Evolutionary conservation across 2,797 vertebrate genomes (phyloP).

Genomic region (Gouania willdenowi): DNA sequence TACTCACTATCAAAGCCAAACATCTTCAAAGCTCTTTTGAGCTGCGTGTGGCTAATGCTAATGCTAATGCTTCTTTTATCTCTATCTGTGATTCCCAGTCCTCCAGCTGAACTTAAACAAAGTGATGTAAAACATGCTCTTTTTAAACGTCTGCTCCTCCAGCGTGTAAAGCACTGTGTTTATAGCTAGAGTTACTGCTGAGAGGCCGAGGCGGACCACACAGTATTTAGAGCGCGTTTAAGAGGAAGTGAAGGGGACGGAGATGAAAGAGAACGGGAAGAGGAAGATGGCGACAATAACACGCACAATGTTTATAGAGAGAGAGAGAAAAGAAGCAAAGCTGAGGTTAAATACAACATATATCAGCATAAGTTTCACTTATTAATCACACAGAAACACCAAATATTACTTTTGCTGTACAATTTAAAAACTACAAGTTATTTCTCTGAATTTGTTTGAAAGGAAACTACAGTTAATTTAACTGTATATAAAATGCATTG

Average conservation of each 20-base stretch:
- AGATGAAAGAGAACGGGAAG: slow-evolving; percentile 36
- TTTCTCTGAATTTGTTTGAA: too few relatives aligned
- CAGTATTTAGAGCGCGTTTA: slow-evolving; percentile 80
- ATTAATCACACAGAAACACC: too few relatives aligned
- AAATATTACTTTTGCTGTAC: too few relatives aligned
- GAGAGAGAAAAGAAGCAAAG: slow-evolving; percentile 22
- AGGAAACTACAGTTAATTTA: too few relatives aligned
- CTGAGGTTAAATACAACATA: too few relatives aligned
- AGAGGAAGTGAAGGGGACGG: slow-evolving; percentile 30
- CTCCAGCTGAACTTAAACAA: slow-evolving; percentile 11
- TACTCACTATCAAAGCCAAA: too few relatives aligned
- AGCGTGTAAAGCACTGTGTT: slow-evolving; percentile 94
- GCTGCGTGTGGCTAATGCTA: too few relatives aligned
- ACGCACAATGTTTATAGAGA: slow-evolving; percentile 3
- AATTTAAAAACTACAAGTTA: too few relatives aligned
- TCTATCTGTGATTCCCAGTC: slow-evolving; percentile 42
- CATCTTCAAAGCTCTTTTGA: too few relatives aligned
- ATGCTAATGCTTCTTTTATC: too few relatives aligned
- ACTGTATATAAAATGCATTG: too few relatives aligned
- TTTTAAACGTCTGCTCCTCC: slow-evolving; percentile 89
- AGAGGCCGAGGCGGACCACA: slow-evolving; percentile 88
- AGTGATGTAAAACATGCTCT: slow-evolving; percentile 84
- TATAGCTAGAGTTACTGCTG: slow-evolving; percentile 92
- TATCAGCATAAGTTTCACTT: too few relatives aligned
- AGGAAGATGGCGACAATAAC: slow-evolving; percentile 23